These are phyloP conservation scores for human (Homo sapiens) DNA, from an alignment of 2,113 vertebrate species.

Conservation along the genomic window GRCh38 chr3:50780001-50780500, in stretches of 20 bases:
- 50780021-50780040: background rate
- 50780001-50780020: background rate
- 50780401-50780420: background rate
- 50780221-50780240: background rate
- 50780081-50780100: background rate
- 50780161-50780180: background rate
- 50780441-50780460: background rate
- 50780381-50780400: background rate
- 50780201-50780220: background rate
- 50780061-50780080: background rate
- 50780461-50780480: background rate
- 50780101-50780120: slow-evolving; percentile 10
- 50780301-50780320: background rate
- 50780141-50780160: background rate
- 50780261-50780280: background rate
- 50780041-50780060: background rate
- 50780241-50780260: background rate
- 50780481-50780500: background rate
- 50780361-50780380: background rate
- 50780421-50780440: background rate
- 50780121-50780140: slow-evolving; percentile 11
- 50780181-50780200: slow-evolving; percentile 21
- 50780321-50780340: background rate
- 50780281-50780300: background rate
- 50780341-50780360: background rate